Conservation (phyloP, 2,797 vertebrate species). For the Sarcoramphus papa region DNA sequence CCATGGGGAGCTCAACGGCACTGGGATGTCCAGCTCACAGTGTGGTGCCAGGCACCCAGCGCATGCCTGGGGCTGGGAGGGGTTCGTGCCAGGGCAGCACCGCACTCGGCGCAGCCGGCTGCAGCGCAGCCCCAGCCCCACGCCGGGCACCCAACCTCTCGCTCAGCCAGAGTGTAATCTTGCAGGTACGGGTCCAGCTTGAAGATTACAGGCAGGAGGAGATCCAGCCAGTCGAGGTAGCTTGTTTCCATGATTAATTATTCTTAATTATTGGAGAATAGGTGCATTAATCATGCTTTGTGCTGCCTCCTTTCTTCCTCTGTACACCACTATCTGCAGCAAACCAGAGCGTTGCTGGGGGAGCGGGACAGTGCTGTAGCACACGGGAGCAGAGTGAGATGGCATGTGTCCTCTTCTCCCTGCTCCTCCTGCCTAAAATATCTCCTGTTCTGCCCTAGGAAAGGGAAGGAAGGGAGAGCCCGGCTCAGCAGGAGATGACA, state of each 20-base stretch:
- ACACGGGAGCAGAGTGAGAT: neutral
- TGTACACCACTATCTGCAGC: neutral
- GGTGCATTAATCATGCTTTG: neutral
- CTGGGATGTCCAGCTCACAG: neutral
- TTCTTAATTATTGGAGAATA: neutral
- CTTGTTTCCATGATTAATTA: neutral
- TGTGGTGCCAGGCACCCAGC: neutral
- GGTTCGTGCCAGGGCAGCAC: neutral
- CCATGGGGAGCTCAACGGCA: neutral
- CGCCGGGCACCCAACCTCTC: neutral
- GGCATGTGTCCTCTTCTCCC: neutral
- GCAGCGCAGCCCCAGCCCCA: neutral
- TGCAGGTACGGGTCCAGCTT: neutral
- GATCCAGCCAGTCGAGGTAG: neutral
- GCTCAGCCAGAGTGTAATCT: fast-evolving
- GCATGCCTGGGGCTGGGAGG: neutral
- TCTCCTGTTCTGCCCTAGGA: neutral
- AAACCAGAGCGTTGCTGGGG: fast-evolving
- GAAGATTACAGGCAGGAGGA: neutral
- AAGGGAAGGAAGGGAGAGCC: neutral
- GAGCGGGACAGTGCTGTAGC: fast-evolving
- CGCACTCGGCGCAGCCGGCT: too few species aligned
- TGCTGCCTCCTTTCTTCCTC: neutral
- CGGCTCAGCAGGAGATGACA: fast-evolving
- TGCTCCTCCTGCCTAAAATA: neutral